Percentiles rank a stretch among this genome's conserved stretches.
Evolutionary conservation across 1,140 invertebrate species (phyloP).

Genomic region (Lordiphosa collinella): DNA sequence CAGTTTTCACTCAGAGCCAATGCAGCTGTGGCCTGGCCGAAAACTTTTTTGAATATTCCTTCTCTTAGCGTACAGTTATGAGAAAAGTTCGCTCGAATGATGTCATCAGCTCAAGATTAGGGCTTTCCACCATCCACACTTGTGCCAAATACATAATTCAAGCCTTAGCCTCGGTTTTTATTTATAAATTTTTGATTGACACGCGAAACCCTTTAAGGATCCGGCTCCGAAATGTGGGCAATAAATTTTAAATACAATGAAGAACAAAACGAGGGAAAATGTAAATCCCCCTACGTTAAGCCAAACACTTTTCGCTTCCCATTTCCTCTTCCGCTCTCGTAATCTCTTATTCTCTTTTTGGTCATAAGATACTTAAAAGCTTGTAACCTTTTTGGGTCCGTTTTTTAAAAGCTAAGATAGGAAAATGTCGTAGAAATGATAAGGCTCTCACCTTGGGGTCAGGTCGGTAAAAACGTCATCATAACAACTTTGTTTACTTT

Average conservation of each 20-base stretch:
- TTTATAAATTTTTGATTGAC: slow-evolving; percentile 14
- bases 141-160: slow-evolving; percentile 4
- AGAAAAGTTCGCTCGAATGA: slow-evolving; percentile 2
- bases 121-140: not conserved
- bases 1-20: slow-evolving; percentile 41
- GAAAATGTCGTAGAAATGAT: slow-evolving; percentile 29
- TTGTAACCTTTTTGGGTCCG: slow-evolving; percentile 13
- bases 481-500: slow-evolving; percentile 68
- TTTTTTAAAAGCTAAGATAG: slow-evolving; percentile 16
- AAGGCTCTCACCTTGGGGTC: slow-evolving; percentile 6
- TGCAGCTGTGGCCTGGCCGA: slow-evolving; percentile 2
- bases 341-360: slow-evolving; percentile 7
- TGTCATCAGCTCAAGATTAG: slow-evolving; percentile 2
- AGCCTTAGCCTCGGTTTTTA: slow-evolving; percentile 1
- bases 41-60: not conserved
- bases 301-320: slow-evolving; percentile 11
- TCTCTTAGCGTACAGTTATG: not conserved
- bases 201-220: slow-evolving; percentile 12
- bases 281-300: slow-evolving; percentile 7
- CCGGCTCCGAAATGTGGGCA: slow-evolving; percentile 14
- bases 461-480: slow-evolving; percentile 39
- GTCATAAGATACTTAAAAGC: slow-evolving; percentile 17
- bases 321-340: not conserved
- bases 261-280: slow-evolving; percentile 2
- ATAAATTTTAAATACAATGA: slow-evolving; percentile 37